A percentile compares a stretch with the other conserved stretches of the same genome.
These are phyloP conservation scores for Morphnarchus princeps DNA, from an alignment of 2,113 vertebrate genomes.

Conservation along the genomic window DNA sequence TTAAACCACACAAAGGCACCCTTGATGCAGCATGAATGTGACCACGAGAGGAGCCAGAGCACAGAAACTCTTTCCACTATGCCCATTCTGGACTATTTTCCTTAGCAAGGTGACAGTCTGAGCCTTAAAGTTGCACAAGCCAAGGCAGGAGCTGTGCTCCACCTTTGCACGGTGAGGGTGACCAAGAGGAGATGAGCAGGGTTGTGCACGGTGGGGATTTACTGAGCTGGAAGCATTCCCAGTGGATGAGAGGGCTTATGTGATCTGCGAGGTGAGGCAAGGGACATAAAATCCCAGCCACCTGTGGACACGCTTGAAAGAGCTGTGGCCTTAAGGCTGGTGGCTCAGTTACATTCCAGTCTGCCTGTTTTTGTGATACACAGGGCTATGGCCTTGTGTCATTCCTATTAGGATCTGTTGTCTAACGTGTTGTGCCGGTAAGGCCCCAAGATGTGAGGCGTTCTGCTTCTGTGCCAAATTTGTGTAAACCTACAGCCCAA, in stretches of 20 bases:
- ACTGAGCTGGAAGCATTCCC: not conserved
- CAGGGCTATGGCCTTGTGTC: not conserved
- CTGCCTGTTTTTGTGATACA: not conserved
- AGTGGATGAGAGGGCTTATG: rapidly evolving
- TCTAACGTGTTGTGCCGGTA: rapidly evolving
- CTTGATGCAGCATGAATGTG: not conserved
- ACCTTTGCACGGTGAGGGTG: not conserved
- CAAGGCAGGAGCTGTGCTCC: not conserved
- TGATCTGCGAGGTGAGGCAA: rapidly evolving
- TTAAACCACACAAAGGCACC: not conserved
- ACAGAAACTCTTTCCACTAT: not conserved
- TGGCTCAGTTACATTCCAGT: rapidly evolving
- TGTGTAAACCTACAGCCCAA: not conserved
- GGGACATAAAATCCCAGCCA: not conserved
- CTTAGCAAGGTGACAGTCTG: not conserved
- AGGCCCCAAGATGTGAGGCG: not conserved
- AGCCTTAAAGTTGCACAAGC: rapidly evolving
- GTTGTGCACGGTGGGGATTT: rapidly evolving
- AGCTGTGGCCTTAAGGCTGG: not conserved
- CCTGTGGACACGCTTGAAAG: not conserved
- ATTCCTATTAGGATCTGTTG: not conserved
- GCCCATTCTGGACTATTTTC: not conserved
- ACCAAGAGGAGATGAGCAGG: not conserved
- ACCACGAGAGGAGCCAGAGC: not conserved
- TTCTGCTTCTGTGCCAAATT: not conserved